Conservation (phyloP, 1,140 invertebrate genomes). For the Drosophila subpulchrella region DNA sequence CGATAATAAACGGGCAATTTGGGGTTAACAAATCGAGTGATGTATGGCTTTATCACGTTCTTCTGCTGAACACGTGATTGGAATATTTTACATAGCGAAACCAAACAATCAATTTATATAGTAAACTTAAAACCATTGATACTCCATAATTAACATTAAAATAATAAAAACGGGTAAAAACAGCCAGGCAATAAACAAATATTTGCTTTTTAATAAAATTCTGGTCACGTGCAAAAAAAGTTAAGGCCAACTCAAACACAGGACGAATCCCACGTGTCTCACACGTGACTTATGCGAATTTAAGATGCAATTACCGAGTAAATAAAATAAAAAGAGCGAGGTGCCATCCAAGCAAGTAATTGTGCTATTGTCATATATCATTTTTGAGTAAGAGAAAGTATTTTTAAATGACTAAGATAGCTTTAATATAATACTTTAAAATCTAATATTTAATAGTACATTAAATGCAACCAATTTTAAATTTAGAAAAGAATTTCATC, state of each 20-base stretch:
- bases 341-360: not conserved
- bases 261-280: slow-evolving; percentile 2
- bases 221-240: slow-evolving; percentile 10
- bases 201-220: slow-evolving; percentile 10
- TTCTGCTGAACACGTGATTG: slow-evolving; percentile 27
- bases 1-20: slow-evolving; percentile 56
- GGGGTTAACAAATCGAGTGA: slow-evolving; percentile 55
- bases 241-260: slow-evolving; percentile 2
- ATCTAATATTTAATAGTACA: too few relatives aligned
- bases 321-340: slow-evolving; percentile 3
- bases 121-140: not conserved
- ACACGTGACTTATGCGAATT: slow-evolving; percentile 23
- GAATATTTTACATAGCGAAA: slow-evolving; percentile 16
- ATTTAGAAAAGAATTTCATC: not conserved
- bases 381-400: too few relatives aligned
- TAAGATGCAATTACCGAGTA: slow-evolving; percentile 19
- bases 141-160: slow-evolving; percentile 7
- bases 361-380: not conserved
- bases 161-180: not conserved
- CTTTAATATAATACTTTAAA: not conserved
- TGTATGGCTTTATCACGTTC: slow-evolving; percentile 44
- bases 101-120: slow-evolving; percentile 11
- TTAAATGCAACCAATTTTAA: not conserved
- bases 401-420: too few relatives aligned
- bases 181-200: not conserved